Conservation (phyloP, 2,797 vertebrate species). For the Notamacropus eugenii region DNA sequence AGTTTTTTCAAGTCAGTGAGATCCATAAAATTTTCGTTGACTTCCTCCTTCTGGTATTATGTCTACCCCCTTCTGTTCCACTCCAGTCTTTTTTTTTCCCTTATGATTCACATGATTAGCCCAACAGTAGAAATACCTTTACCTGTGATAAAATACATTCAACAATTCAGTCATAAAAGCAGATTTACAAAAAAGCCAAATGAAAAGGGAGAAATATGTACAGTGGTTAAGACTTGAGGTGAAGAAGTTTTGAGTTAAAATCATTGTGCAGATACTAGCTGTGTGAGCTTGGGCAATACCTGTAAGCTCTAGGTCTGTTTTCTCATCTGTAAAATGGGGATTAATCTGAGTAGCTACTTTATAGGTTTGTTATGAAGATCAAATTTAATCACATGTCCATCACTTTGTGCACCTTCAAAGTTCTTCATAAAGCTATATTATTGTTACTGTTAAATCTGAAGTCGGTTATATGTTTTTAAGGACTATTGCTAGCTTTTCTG, state of each 20-base stretch:
- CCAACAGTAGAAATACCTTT: background rate
- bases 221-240: background rate
- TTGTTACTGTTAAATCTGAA: background rate
- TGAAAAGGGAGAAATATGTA: background rate
- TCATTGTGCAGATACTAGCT: background rate
- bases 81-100: background rate
- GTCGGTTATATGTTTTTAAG: background rate
- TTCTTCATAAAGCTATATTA: background rate
- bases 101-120: background rate
- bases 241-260: background rate
- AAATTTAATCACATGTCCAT: background rate
- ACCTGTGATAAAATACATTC: background rate
- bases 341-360: background rate
- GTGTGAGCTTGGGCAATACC: background rate
- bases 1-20: background rate
- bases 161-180: background rate
- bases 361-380: background rate
- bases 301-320: background rate
- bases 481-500: background rate
- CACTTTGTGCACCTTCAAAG: background rate
- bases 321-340: background rate
- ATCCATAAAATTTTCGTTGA: background rate
- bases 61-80: background rate
- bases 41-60: background rate
- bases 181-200: background rate